These are phyloP conservation scores for Orussus abietinus DNA, from an alignment of 1,140 invertebrate species.

Conservation along the genomic window DNA sequence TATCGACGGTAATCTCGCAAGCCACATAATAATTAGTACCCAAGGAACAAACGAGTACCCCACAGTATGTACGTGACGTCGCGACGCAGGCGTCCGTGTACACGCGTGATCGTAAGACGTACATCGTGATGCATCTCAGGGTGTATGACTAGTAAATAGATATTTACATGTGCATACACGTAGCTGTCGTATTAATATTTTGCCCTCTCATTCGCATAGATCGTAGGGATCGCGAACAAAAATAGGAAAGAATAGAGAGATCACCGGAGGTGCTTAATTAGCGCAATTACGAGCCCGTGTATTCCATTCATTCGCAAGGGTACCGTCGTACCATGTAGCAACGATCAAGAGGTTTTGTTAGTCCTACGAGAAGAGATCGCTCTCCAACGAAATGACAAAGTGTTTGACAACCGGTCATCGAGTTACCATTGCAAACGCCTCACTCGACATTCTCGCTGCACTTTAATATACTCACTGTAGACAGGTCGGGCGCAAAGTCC, in stretches of 20 bases:
- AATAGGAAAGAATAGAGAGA: too few species aligned
- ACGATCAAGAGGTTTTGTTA: slow-evolving; percentile 40
- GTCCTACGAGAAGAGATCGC: slow-evolving; percentile 41
- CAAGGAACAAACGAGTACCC: slow-evolving; percentile 32
- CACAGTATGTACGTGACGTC: slow-evolving; percentile 24
- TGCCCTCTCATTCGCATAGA: slow-evolving; percentile 53
- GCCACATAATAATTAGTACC: slow-evolving; percentile 29
- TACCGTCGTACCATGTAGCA: slow-evolving; percentile 28
- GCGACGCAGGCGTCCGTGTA: too few species aligned
- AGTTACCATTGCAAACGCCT: slow-evolving; percentile 45
- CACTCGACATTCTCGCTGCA: slow-evolving; percentile 46
- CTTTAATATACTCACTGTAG: slow-evolving; percentile 56
- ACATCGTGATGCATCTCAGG: too few species aligned
- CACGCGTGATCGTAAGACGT: too few species aligned
- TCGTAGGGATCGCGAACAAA: too few species aligned
- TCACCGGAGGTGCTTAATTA: too few species aligned
- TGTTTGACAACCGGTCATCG: slow-evolving; percentile 25
- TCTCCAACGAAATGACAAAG: slow-evolving; percentile 23
- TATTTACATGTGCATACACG: slow-evolving; percentile 9
- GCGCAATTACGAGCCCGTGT: too few species aligned
- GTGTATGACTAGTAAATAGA: background rate
- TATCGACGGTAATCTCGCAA: too few species aligned
- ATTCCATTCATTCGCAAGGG: slow-evolving; percentile 22
- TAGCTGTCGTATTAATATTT: slow-evolving; percentile 54
- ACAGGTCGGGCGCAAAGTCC: slow-evolving; percentile 55